phyloP scores from a whole-genome alignment of 2,888 invertebrate species.

The Molorchus minor region DNA sequence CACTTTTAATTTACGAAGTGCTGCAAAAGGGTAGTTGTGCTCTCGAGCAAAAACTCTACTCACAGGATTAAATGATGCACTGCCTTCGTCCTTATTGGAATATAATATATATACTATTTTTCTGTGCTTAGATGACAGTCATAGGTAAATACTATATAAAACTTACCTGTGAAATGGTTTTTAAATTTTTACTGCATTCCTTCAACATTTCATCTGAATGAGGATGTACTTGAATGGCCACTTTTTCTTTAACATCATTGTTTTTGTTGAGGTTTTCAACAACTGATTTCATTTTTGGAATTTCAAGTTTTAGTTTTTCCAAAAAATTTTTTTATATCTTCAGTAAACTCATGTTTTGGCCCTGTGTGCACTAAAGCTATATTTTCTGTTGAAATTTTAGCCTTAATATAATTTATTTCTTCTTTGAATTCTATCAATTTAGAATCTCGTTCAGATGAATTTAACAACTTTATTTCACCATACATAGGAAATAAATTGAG shows the following conservation, averaged over 20 bases:
- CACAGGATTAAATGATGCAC: no score
- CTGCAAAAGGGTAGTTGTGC: no score
- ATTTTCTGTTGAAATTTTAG: neutral
- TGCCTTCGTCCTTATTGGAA: no score
- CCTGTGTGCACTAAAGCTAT: neutral
- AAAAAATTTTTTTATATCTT: slow-evolving; percentile 14
- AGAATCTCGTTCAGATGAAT: slow-evolving; percentile 9
- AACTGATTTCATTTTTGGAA: slow-evolving; percentile 21
- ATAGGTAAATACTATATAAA: no score
- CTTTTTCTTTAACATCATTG: slow-evolving; percentile 7
- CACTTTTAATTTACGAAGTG: no score
- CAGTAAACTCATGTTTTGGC: neutral
- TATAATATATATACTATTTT: no score
- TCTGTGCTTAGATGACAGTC: no score
- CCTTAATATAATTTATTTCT: neutral
- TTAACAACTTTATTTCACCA: slow-evolving; percentile 35
- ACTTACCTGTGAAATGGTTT: slow-evolving; percentile 35
- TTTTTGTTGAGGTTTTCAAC: slow-evolving; percentile 23
- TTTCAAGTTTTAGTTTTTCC: slow-evolving; percentile 20
- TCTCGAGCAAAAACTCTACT: no score
- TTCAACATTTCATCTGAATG: slow-evolving; percentile 17
- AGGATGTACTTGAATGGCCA: slow-evolving; percentile 21
- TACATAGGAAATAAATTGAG: slow-evolving; percentile 46
- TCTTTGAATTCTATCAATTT: slow-evolving; percentile 16
- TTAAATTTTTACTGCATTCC: slow-evolving; percentile 29